phyloP scores from a whole-genome alignment of 2,113 vertebrate genomes.

The Syngnathus floridae region DNA sequence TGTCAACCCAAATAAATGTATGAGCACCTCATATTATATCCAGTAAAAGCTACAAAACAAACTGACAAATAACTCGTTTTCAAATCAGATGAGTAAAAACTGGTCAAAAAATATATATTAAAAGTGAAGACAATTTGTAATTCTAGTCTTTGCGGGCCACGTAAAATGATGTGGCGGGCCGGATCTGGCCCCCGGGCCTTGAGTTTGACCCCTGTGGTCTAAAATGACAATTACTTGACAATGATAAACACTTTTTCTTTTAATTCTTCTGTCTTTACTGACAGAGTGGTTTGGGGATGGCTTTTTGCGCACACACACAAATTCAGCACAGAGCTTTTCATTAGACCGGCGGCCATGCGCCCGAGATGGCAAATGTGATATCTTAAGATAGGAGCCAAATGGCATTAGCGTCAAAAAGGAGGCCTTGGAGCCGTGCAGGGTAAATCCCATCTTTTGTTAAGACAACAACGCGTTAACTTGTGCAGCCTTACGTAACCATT shows the following conservation, averaged over 20 bases:
- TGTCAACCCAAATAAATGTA: too few relatives aligned
- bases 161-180: too few relatives aligned
- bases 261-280: conserved; percentile 18
- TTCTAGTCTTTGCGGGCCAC: too few relatives aligned
- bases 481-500: conserved; percentile 31
- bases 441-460: conserved; percentile 25
- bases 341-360: conserved; percentile 42
- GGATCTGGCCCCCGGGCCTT: too few relatives aligned
- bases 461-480: conserved; percentile 16
- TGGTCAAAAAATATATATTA: too few relatives aligned
- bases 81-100: too few relatives aligned
- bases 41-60: too few relatives aligned
- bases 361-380: conserved; percentile 48
- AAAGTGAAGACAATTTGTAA: too few relatives aligned
- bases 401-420: conserved; percentile 42
- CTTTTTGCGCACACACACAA: not conserved
- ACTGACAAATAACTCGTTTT: too few relatives aligned
- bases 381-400: conserved; percentile 50
- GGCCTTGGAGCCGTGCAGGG: conserved; percentile 41
- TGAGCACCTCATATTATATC: too few relatives aligned
- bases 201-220: not conserved
- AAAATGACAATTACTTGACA: not conserved
- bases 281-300: conserved; percentile 18
- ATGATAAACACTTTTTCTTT: not conserved
- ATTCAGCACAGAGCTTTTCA: conserved; percentile 18